Base-by-base conservation (phyloP, 2,888 invertebrate species). In the Athalia cordata region DNA sequence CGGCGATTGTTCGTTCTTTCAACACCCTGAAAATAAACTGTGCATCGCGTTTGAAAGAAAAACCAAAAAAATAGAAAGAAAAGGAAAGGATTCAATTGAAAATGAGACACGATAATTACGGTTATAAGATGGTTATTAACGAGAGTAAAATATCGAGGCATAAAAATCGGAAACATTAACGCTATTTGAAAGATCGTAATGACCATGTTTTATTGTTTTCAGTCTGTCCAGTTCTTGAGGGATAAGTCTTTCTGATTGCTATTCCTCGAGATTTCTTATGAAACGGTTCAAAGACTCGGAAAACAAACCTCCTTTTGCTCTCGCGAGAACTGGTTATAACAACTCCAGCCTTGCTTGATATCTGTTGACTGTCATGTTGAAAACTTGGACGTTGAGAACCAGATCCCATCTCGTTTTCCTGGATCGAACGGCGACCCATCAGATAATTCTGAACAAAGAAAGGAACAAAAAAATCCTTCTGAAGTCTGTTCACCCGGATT, bases 281-380 rank as follows among this genome's bases (percentile, higher is more conserved):
- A 55, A 13, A 66, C 43, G 64, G 66, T n/a, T 29, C 29, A 29
- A 29, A 29, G 29, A n/a, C 8, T 29, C 68, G 77, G 13, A 52
- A 67, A 45, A 86, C 87, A 83, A 89, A 97, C 96, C 97, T 95
- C 89, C 98, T 91, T 86, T 97, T 96, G 11, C 97, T 96, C 87
- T 96, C 95, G 72, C 97, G 92, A 85, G 96, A 97, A 3, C 97
- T 97, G 2, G 97, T 97, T 78, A 98, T 96, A 75, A 97, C 97
- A 6, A 97, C 97, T 0, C 97, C 97, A 2, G 96, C 96, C 90
- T 96, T 96, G 82, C 83, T 87, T 81, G 87, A 87, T 2, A 80
- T 81, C 79, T 88, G 88, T 9, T 83, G 83, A 65, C 81, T 67
- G 62, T 89, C 88, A 75, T 87, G 86, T 61, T 87, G 88, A 74